Conservation (phyloP, 2,888 invertebrate species). For the Pachymerium ferrugineum region DNA sequence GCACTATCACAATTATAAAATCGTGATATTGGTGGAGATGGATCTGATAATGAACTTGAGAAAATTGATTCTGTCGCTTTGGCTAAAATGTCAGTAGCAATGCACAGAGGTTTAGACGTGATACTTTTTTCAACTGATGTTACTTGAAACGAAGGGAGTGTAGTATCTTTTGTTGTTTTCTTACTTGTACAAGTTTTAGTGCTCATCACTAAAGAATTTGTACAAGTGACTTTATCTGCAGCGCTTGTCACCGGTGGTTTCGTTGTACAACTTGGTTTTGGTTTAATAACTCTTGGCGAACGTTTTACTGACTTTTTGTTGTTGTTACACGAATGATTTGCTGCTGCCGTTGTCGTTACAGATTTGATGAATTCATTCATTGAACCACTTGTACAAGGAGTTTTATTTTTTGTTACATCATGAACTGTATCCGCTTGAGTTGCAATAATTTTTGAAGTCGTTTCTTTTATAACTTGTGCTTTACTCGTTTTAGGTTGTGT, state of each 20-base stretch:
- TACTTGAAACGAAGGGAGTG: too few species aligned
- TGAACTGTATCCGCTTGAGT: too few species aligned
- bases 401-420: too few species aligned
- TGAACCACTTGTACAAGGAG: background rate
- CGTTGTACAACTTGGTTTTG: constrained; percentile 18
- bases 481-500: background rate
- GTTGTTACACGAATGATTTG: background rate
- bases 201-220: background rate
- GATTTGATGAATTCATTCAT: background rate
- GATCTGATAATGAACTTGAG: constrained; percentile 34
- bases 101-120: background rate
- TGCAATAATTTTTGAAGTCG: too few species aligned
- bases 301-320: constrained; percentile 9
- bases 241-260: background rate
- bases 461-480: background rate
- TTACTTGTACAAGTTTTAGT: too few species aligned
- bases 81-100: constrained; percentile 45
- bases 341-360: too few species aligned
- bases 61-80: constrained; percentile 49
- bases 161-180: too few species aligned
- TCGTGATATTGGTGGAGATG: constrained; percentile 38
- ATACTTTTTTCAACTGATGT: too few species aligned
- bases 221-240: background rate
- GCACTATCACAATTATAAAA: constrained; percentile 42
- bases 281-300: constrained; percentile 33